Conservation (phyloP, 1,140 invertebrate genomes). For the Elymnias hypermnestra region DNA sequence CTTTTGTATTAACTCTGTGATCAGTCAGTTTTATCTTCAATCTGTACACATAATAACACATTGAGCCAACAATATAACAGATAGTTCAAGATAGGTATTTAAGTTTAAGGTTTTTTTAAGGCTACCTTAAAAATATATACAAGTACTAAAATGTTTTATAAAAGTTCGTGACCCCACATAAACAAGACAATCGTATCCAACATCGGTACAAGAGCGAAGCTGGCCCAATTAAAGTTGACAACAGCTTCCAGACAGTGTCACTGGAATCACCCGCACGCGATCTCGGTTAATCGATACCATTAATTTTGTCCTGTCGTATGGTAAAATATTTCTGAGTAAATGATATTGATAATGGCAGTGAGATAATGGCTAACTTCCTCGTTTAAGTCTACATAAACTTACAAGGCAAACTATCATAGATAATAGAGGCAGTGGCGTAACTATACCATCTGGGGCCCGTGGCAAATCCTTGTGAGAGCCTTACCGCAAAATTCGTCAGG, state of each 20-base stretch:
- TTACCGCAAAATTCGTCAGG: no score
- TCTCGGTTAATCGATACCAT: slow-evolving; percentile 58
- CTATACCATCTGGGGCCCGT: no score
- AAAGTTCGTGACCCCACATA: slow-evolving; percentile 43
- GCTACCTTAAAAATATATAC: neutral
- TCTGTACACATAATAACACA: no score
- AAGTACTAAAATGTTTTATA: neutral
- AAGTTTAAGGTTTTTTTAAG: no score
- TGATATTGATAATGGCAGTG: slow-evolving; percentile 12
- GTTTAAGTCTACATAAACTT: no score
- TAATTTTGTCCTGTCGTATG: slow-evolving; percentile 47
- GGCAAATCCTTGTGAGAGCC: no score
- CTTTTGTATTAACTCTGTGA: no score
- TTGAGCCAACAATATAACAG: no score
- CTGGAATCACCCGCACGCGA: slow-evolving; percentile 52
- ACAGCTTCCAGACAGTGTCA: slow-evolving; percentile 50
- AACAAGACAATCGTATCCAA: slow-evolving; percentile 49
- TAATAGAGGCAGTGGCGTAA: no score
- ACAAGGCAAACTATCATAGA: no score
- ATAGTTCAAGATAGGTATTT: no score
- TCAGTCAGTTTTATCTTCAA: no score
- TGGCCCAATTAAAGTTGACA: slow-evolving; percentile 67
- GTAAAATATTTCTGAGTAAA: slow-evolving; percentile 20
- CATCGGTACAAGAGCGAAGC: slow-evolving; percentile 54
- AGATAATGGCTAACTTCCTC: neutral